Conservation (phyloP, 1,140 invertebrate genomes). For the Nebria ingens region DNA sequence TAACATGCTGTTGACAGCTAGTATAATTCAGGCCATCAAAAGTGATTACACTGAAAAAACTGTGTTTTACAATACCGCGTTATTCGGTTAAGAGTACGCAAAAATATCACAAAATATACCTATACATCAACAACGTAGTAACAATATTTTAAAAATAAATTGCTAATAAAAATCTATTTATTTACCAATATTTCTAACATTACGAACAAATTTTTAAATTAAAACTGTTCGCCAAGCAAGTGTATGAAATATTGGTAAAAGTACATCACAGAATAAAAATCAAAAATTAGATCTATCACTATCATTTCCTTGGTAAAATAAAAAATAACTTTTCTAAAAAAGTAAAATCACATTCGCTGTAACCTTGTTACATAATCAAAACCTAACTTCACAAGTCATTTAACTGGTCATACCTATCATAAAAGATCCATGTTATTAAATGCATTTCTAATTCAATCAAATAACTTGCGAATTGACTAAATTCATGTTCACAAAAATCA, state of each 20-base stretch:
- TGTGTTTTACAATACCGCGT: conserved; percentile 1
- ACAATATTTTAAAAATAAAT: conserved; percentile 10
- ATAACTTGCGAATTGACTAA: too few relatives aligned
- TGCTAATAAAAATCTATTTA: conserved; percentile 3
- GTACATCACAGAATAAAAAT: conserved; percentile 5
- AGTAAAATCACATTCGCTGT: background rate
- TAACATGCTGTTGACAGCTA: conserved; percentile 6
- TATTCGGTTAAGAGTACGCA: conserved; percentile 1
- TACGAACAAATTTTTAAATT: background rate
- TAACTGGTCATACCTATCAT: background rate
- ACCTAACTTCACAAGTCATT: too few relatives aligned
- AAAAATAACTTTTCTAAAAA: background rate
- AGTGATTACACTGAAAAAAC: conserved; percentile 5
- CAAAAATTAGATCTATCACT: conserved; percentile 5
- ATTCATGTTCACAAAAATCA: too few relatives aligned
- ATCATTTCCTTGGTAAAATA: background rate
- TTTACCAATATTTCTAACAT: background rate
- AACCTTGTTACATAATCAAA: background rate
- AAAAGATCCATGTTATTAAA: too few relatives aligned
- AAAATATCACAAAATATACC: conserved; percentile 9
- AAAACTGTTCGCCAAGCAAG: too few relatives aligned
- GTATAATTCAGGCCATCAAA: conserved; percentile 1
- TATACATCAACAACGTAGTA: conserved; percentile 9
- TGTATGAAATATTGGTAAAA: background rate
- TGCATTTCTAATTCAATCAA: too few relatives aligned